These are phyloP conservation scores for Drosophila heteroneura DNA, from an alignment of 2,888 invertebrate species.

Conservation along the genomic window DNA sequence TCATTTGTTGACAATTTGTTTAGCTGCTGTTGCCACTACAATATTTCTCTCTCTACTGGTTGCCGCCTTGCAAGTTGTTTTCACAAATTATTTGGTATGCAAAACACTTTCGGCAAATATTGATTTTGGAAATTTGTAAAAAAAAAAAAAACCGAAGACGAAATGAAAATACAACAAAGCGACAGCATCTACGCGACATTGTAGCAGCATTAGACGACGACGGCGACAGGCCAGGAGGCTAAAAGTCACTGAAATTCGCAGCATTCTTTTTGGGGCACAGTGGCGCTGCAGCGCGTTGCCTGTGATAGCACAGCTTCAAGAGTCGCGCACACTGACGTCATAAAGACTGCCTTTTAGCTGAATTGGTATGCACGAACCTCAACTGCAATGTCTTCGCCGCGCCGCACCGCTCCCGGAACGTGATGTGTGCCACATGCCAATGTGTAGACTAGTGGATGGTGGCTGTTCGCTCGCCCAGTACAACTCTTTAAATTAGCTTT, in stretches of 20 bases:
- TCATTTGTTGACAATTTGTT: conserved; percentile 82
- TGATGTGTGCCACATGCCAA: conserved; percentile 79
- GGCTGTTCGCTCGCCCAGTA: neutral
- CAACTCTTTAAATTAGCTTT: conserved; percentile 72
- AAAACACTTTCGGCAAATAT: conserved; percentile 83
- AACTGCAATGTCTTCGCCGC: conserved; percentile 71
- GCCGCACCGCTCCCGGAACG: conserved; percentile 58
- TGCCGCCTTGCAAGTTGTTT: conserved; percentile 64
- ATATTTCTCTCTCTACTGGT: conserved; percentile 41
- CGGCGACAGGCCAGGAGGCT: conserved; percentile 32
- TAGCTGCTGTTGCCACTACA: conserved; percentile 81
- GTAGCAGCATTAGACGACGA: conserved; percentile 68
- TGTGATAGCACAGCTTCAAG: conserved; percentile 35
- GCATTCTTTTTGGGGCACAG: conserved; percentile 67
- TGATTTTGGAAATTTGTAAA: conserved; percentile 82
- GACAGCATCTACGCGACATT: conserved; percentile 59
- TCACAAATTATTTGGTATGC: conserved; percentile 81
- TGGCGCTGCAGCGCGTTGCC: conserved; percentile 9
- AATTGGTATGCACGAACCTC: conserved; percentile 77
- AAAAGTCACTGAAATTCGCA: conserved; percentile 56
- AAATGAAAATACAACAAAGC: conserved; percentile 40
- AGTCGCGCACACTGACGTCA: conserved; percentile 70
- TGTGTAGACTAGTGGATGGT: conserved; percentile 11
- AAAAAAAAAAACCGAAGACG: conserved; percentile 62
- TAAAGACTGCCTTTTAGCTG: conserved; percentile 59